Base-by-base conservation (phyloP, 2,797 vertebrate genomes). In the Otolemur crassicaudatus region DNA sequence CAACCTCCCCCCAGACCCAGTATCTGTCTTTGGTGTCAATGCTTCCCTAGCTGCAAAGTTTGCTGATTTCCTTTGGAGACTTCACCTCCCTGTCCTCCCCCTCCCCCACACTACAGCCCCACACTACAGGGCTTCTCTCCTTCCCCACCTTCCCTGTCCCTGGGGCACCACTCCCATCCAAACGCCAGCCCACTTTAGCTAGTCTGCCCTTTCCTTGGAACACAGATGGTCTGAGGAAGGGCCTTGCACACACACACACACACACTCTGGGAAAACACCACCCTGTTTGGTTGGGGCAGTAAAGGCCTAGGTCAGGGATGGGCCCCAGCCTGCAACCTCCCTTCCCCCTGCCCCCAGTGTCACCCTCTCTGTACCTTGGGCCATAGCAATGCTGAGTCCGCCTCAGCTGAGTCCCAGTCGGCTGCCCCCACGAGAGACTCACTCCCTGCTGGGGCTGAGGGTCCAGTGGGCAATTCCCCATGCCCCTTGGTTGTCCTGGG, bases 401-500 rank as follows among this genome's bases (percentile, higher is more conserved):
- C 40, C 92, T 56, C 0, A 5, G 53, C 67, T 14, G n/a, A 60
- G 40, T 93, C 90, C 77, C 81, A 37, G n/a, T 3, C 3, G 0
- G 65, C 67, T 53, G 79, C 17, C 69, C 61, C 67, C 14, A 8
- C 0, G 0, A 82, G 43, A 90, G 46, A 19, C 46, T 75, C 82
- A 34, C 56, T 63, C 65, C 22, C 46, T 31, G 73, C 81, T 11
- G 29, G 34, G n/a, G 91, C 31, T 0, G 0, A 53, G 87, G 90
- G 56, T 73, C 25, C 23, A 1, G 16, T 17, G 43, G 46, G 65
- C 65, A 34, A 12, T 53, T 53, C 77, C 65, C 80, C 65, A 10
- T 0, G 17, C 17, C 60, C 63, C 17, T 37, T 2, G 0, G 37
- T n/a, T 0, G 0, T 2, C 56, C 67, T 0, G 5, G 81, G 58